phyloP scores from a whole-genome alignment of 2,888 invertebrate genomes.

The Physocephala rufipes region DNA sequence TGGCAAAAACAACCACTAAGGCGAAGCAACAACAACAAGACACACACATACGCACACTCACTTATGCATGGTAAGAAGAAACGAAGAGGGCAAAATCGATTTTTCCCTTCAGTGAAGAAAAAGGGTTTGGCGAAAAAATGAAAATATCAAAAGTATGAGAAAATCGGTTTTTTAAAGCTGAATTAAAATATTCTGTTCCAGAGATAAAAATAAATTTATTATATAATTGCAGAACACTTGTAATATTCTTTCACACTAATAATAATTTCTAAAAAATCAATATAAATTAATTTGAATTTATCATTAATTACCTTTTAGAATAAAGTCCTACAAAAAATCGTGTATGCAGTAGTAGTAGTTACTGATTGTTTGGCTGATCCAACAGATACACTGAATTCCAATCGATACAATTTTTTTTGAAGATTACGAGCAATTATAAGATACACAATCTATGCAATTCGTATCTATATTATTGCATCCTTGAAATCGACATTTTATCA shows the following conservation, averaged over 20 bases:
- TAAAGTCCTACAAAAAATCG: neutral
- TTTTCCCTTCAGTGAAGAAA: constrained; percentile 11
- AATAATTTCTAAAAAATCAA: neutral
- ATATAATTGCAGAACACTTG: too few species aligned
- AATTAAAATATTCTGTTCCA: too few species aligned
- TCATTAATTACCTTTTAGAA: constrained; percentile 17
- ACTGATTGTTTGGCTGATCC: constrained; percentile 15
- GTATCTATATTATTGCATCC: constrained; percentile 30
- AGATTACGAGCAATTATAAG: constrained; percentile 25
- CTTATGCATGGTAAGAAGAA: neutral
- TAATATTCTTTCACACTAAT: neutral
- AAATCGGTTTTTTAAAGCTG: neutral
- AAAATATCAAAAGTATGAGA: constrained; percentile 4
- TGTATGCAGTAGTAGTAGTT: neutral
- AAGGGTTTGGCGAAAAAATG: neutral
- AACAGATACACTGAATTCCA: too few species aligned
- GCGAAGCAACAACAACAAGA: neutral
- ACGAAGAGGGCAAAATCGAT: constrained; percentile 28
- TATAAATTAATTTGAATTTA: neutral
- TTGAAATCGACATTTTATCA: constrained; percentile 8
- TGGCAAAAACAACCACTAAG: constrained; percentile 4
- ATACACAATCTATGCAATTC: constrained; percentile 26
- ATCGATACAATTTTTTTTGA: constrained; percentile 5
- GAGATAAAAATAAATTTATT: too few species aligned
- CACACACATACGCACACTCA: neutral